Evolutionary conservation across 2,888 invertebrate species (phyloP).

Genomic region (Philaethria dido): DNA sequence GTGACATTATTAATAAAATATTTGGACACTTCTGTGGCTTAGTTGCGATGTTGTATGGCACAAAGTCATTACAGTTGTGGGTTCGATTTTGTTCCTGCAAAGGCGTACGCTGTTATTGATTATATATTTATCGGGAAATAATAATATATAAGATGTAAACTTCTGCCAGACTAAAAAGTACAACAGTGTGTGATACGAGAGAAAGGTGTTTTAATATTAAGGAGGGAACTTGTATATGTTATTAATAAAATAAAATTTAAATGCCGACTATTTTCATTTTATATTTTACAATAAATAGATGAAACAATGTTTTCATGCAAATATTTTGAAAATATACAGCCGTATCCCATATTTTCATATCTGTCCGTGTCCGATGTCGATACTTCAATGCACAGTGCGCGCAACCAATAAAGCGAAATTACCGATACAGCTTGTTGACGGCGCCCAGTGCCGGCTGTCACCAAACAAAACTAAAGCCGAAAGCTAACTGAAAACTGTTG

Average conservation of each 20-base stretch:
- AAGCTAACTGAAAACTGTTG: constrained; percentile 30
- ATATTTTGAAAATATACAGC: background rate
- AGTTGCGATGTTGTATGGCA: background rate
- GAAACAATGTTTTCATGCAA: background rate
- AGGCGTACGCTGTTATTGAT: too few species aligned
- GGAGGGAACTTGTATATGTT: background rate
- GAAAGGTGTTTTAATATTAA: too few species aligned
- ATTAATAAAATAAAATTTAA: background rate
- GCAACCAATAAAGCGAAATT: constrained; percentile 42
- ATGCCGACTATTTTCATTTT: background rate
- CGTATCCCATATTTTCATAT: constrained; percentile 39
- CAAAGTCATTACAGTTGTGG: background rate
- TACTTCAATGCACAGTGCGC: constrained; percentile 33
- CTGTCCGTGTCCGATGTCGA: constrained; percentile 30
- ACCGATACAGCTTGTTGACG: constrained; percentile 38
- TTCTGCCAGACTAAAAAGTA: too few species aligned
- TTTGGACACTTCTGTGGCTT: background rate
- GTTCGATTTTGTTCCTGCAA: too few species aligned
- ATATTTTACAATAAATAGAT: background rate
- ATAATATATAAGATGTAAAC: background rate
- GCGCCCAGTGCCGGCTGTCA: constrained; percentile 36
- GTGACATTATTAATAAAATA: background rate
- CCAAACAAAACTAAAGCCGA: constrained; percentile 34
- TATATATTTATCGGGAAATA: too few species aligned
- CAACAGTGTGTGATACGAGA: too few species aligned